These are phyloP conservation scores for Telmatherina bonti DNA, from an alignment of 2,797 vertebrate species.

Conservation along the genomic window DNA sequence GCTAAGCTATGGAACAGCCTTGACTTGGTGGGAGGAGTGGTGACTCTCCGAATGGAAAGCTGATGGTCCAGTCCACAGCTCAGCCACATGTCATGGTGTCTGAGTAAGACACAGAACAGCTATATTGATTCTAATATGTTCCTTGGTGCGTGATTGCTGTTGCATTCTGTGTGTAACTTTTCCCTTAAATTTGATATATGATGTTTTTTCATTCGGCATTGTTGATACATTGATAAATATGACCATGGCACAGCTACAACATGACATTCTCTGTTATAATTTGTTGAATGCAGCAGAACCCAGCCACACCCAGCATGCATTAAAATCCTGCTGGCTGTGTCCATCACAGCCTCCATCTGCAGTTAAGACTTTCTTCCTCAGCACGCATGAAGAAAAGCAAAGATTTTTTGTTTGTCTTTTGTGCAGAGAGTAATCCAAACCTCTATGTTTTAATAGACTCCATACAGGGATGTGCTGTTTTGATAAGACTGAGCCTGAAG, in stretches of 20 bases:
- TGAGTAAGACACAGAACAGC: background rate
- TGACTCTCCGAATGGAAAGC: too few relatives aligned
- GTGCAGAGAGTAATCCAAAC: slow-evolving; percentile 11
- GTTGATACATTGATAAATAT: background rate
- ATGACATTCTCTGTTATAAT: background rate
- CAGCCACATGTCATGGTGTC: background rate
- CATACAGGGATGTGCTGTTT: slow-evolving; percentile 30
- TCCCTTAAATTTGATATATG: background rate
- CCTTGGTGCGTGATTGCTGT: too few relatives aligned
- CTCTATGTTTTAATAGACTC: slow-evolving; percentile 28
- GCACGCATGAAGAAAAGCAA: slow-evolving; percentile 9
- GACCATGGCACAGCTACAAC: background rate
- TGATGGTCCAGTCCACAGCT: background rate
- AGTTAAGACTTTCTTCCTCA: slow-evolving; percentile 26
- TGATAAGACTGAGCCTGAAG: slow-evolving; percentile 34
- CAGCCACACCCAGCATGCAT: background rate
- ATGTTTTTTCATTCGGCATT: background rate
- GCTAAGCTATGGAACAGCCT: background rate
- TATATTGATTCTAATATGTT: background rate
- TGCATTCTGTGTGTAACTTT: background rate
- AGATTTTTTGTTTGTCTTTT: slow-evolving; percentile 17
- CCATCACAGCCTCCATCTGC: slow-evolving; percentile 11
- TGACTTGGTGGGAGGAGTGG: too few relatives aligned
- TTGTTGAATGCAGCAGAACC: background rate
- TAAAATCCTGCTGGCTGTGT: slow-evolving; percentile 14